Base-by-base conservation (phyloP, 2,888 invertebrate genomes). In the Antheraea assamensis region DNA sequence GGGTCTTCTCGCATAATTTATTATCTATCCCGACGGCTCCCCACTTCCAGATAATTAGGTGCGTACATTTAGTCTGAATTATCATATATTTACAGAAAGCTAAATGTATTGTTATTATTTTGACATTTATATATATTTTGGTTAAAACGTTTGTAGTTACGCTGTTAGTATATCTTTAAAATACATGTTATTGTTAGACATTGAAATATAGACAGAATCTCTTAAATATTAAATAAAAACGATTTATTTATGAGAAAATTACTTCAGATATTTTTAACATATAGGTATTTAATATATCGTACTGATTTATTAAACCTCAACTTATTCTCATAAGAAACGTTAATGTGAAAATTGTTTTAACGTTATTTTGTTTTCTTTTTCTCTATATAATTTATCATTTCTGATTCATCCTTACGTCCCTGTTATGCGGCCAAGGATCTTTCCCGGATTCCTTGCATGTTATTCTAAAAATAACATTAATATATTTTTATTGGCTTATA, bases 1-100 rank as follows among this genome's bases (percentile, higher is more conserved):
- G 85, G 88, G 85, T 82, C 82, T 75, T 75, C 75, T 76, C 78
- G 74, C 76, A 79, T 87, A 88, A 89, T 89, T 88, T 89, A 89
- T 89, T 84, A 85, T 84, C 83, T 85, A 88, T 86, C 86, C 83
- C 83, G 82, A 83, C 86, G 82, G 79, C 78, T 80, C 80, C 83
- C 79, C 76, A 76, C 75, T 79, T 76, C 71, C 71, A 78, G 85
- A 87, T 88, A 88, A 87, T 87, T 86, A 87, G 82, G 74, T 74
- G 74, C 72, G 72, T 73, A 72, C 72, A 74, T 74, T 74, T 71
- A 72, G 52, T 71, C 35, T 49, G 49, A 72, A 72, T 30, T 30
- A 64, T 72, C 70, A 74, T 71, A 71, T 49, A 71, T 31, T 15
- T 52, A 31, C 66, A 19, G 35, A 66, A 68, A 74, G 49, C 68